Evolutionary conservation across 2,888 invertebrate species (phyloP).

Genomic region (Marasmarcha lunaedactyla): DNA sequence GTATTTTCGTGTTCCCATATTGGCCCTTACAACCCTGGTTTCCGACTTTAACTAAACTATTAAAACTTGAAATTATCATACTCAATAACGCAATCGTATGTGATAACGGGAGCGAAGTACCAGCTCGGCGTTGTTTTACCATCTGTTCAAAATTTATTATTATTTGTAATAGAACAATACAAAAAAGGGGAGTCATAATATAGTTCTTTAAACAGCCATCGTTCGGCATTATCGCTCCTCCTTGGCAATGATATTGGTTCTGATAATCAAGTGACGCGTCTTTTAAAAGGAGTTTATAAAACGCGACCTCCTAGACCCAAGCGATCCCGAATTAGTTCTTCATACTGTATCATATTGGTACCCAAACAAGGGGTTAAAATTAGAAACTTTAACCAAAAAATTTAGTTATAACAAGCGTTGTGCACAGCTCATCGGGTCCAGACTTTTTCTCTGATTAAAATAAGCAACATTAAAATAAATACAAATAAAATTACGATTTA

Average conservation of each 20-base stretch:
- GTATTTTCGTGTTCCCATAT: slow-evolving; percentile 1
- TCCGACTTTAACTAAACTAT: not conserved
- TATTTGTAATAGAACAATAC: slow-evolving; percentile 8
- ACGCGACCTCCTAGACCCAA: slow-evolving; percentile 15
- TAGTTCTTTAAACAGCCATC: slow-evolving; percentile 5
- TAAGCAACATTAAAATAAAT: not conserved
- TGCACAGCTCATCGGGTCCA: not conserved
- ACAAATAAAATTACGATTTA: not conserved
- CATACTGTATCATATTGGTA: slow-evolving; percentile 3
- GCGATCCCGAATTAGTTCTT: slow-evolving; percentile 14
- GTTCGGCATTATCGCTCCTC: slow-evolving; percentile 12
- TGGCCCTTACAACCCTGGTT: not conserved
- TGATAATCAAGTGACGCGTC: slow-evolving; percentile 6
- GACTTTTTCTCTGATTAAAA: not conserved
- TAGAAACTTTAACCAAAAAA: slow-evolving; percentile 4
- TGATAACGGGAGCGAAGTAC: too few relatives aligned
- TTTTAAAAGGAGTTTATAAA: slow-evolving; percentile 11
- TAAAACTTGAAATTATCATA: too few relatives aligned
- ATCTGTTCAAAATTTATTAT: not conserved
- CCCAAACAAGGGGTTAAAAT: slow-evolving; percentile 3
- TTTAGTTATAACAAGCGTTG: slow-evolving; percentile 10
- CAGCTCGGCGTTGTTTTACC: too few relatives aligned
- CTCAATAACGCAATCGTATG: too few relatives aligned
- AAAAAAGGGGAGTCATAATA: slow-evolving; percentile 5
- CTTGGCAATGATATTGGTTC: slow-evolving; percentile 1